Percentiles rank a stretch among this genome's conserved stretches.
Evolutionary conservation across 2,888 invertebrate species (phyloP).

Genomic region (Acronicta psi): DNA sequence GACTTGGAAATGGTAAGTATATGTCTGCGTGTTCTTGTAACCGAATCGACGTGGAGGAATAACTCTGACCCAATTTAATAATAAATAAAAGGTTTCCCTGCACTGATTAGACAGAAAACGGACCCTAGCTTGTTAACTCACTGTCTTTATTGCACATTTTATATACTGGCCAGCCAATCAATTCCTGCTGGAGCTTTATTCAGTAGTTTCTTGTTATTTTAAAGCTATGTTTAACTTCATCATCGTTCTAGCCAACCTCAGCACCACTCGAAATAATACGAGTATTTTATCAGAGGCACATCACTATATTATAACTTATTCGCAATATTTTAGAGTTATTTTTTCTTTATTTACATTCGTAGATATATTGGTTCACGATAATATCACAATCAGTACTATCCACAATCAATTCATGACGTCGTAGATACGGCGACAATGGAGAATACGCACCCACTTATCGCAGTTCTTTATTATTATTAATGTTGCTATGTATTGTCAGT

Average conservation of each 20-base stretch:
- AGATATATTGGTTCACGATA: conserved; percentile 7
- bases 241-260: too few relatives aligned
- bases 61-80: conserved; percentile 54
- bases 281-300: too few relatives aligned
- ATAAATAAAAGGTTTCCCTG: conserved; percentile 49
- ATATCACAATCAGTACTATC: conserved; percentile 25
- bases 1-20: conserved; percentile 1
- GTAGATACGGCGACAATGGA: conserved; percentile 18
- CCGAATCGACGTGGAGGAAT: conserved; percentile 36
- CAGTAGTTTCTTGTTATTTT: too few relatives aligned
- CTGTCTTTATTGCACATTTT: too few relatives aligned
- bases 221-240: too few relatives aligned
- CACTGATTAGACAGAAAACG: conserved; percentile 19
- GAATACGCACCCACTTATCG: conserved; percentile 17
- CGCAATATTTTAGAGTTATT: not conserved
- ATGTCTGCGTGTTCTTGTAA: conserved; percentile 25
- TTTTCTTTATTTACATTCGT: conserved; percentile 20
- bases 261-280: not conserved
- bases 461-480: conserved; percentile 22
- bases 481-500: conserved; percentile 12
- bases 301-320: too few relatives aligned
- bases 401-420: conserved; percentile 37
- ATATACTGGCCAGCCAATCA: too few relatives aligned
- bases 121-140: too few relatives aligned
- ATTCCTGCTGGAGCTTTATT: too few relatives aligned